phyloP scores from a whole-genome alignment of 2,888 invertebrate species.

The Ceriagrion tenellum region DNA sequence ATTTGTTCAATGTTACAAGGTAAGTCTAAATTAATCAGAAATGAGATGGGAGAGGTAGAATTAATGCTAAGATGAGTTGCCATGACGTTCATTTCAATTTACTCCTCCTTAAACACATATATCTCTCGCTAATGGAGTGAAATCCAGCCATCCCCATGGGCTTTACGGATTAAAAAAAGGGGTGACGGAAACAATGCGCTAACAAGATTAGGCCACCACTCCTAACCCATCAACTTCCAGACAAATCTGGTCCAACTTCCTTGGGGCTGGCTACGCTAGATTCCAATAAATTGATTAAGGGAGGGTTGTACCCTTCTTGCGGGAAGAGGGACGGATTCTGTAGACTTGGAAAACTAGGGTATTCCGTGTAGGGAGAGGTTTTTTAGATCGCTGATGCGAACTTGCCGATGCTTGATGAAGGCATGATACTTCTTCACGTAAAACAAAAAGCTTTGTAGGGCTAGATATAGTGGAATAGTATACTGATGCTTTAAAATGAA shows the following conservation, averaged over 20 bases:
- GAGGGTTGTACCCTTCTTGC: background rate
- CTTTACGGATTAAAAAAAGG: background rate
- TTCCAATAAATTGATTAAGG: background rate
- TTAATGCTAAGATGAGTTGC: background rate
- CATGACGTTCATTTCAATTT: background rate
- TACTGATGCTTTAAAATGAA: too few relatives aligned
- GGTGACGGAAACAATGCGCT: background rate
- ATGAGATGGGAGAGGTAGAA: background rate
- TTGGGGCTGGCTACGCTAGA: background rate
- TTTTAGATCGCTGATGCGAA: too few relatives aligned
- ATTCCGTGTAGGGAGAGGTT: too few relatives aligned
- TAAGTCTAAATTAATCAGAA: background rate
- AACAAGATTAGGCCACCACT: background rate
- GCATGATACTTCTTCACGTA: too few relatives aligned
- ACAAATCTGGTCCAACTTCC: background rate
- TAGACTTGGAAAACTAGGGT: too few relatives aligned
- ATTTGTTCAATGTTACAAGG: too few relatives aligned
- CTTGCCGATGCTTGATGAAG: too few relatives aligned
- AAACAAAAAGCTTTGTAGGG: too few relatives aligned
- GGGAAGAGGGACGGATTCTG: background rate
- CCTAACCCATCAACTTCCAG: background rate
- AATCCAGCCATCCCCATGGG: background rate
- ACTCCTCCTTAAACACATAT: background rate
- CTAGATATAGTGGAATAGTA: too few relatives aligned
- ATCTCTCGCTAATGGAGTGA: background rate